A percentile compares a stretch with the other conserved stretches of the same genome.
phyloP scores from a whole-genome alignment of 2,113 vertebrate species.

The Athene cunicularia region DNA sequence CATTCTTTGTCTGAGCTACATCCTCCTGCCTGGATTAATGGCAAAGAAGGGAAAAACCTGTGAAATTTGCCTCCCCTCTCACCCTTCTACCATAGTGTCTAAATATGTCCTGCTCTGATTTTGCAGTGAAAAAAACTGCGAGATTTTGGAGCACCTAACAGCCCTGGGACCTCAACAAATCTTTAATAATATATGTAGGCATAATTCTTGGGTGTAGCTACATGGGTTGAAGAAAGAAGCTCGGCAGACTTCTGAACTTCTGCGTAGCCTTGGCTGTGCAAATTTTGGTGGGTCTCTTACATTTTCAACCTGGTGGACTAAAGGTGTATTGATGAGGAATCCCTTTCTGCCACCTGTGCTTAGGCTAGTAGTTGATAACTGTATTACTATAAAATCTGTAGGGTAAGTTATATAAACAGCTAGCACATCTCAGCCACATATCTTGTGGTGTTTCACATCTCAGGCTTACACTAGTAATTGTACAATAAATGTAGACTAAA shows the following conservation, averaged over 20 bases:
- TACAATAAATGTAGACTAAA: neutral
- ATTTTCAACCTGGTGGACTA: neutral
- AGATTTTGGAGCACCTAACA: neutral
- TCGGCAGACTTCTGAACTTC: neutral
- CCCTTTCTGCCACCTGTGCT: neutral
- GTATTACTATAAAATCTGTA: neutral
- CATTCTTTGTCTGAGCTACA: neutral
- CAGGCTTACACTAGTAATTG: neutral
- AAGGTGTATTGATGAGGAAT: neutral
- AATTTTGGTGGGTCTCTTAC: neutral
- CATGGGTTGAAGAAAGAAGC: neutral
- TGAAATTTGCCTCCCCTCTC: neutral
- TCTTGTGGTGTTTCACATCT: neutral
- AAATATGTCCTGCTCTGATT: neutral
- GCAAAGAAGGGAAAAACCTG: neutral
- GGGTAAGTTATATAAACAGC: neutral
- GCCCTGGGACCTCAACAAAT: neutral
- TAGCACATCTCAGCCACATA: neutral
- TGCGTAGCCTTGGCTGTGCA: neutral
- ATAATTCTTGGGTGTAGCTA: neutral
- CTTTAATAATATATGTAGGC: neutral
- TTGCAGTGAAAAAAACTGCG: neutral
- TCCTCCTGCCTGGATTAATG: neutral
- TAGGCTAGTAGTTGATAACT: neutral
- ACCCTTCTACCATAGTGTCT: neutral